Evolutionary conservation across 1,140 invertebrate genomes (phyloP).

Genomic region (Lucilia cuprina): DNA sequence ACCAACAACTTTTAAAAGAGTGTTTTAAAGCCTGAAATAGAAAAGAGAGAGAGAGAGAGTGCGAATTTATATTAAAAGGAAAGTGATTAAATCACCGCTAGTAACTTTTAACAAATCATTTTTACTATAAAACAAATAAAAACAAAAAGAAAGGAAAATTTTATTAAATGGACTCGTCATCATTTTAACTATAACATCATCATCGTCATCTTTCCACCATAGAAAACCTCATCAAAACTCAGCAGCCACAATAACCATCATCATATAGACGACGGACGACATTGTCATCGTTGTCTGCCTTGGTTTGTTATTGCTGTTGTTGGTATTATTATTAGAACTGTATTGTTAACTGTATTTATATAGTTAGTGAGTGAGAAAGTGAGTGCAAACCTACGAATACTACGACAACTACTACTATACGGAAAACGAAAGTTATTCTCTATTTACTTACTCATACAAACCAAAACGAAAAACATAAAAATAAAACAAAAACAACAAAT

Average conservation of each 20-base stretch:
- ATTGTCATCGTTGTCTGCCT: slow-evolving; percentile 3
- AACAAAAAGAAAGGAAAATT: neutral
- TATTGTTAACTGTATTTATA: neutral
- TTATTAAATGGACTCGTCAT: neutral
- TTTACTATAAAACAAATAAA: neutral
- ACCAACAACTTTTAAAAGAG: too few relatives aligned
- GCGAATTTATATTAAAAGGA: neutral
- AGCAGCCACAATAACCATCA: neutral
- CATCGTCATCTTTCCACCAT: neutral
- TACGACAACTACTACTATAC: neutral
- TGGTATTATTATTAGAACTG: neutral
- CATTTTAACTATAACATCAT: neutral
- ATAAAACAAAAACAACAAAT: neutral
- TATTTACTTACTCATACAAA: neutral
- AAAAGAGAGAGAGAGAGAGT: neutral
- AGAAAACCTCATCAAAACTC: too few relatives aligned
- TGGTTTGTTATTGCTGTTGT: neutral
- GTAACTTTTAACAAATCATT: neutral
- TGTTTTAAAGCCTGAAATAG: too few relatives aligned
- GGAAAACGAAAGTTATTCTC: slow-evolving; percentile 5
- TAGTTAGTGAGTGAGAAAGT: too few relatives aligned
- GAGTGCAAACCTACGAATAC: too few relatives aligned
- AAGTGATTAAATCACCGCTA: neutral
- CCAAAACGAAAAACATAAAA: too few relatives aligned
- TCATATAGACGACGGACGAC: neutral